Evolutionary conservation across 92 coral and sea anemone species (phyloP).

Genomic region (Meandrina meandrites): DNA sequence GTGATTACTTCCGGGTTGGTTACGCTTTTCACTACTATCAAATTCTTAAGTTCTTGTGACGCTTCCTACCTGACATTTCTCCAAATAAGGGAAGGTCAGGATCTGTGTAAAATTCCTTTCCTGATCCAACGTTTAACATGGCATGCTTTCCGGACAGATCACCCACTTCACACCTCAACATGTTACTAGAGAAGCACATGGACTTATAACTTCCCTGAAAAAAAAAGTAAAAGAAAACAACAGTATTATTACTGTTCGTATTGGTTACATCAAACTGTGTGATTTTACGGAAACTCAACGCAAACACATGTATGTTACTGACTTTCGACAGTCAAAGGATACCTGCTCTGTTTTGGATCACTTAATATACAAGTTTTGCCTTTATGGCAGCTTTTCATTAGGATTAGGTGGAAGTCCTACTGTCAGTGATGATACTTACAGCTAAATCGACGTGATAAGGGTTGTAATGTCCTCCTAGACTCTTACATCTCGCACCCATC

Average conservation of each 20-base stretch:
- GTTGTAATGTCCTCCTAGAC: conserved; percentile 80
- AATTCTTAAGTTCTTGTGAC: background rate
- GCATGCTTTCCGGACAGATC: conserved; percentile 79
- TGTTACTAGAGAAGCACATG: conserved; percentile 71
- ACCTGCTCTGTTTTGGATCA: no score
- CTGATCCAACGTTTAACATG: conserved; percentile 69
- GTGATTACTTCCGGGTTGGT: background rate
- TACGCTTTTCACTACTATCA: background rate
- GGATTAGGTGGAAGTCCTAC: background rate
- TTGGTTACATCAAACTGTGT: no score
- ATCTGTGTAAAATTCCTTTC: conserved; percentile 74
- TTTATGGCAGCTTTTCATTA: background rate
- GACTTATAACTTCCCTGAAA: conserved; percentile 75
- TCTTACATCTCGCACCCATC: conserved; percentile 66
- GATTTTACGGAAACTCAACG: background rate
- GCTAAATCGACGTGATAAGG: conserved; percentile 74
- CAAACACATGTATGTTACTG: background rate
- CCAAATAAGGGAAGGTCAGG: conserved; percentile 80
- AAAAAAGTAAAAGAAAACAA: background rate
- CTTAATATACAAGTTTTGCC: background rate
- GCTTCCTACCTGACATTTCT: conserved; percentile 59
- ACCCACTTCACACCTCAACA: conserved; percentile 92
- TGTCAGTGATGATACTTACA: conserved; percentile 36
- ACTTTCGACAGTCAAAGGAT: no score
- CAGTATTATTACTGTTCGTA: no score